Base-by-base conservation (phyloP, 2,113 vertebrate species). In the Hypocryptadius cinnamomeus region DNA sequence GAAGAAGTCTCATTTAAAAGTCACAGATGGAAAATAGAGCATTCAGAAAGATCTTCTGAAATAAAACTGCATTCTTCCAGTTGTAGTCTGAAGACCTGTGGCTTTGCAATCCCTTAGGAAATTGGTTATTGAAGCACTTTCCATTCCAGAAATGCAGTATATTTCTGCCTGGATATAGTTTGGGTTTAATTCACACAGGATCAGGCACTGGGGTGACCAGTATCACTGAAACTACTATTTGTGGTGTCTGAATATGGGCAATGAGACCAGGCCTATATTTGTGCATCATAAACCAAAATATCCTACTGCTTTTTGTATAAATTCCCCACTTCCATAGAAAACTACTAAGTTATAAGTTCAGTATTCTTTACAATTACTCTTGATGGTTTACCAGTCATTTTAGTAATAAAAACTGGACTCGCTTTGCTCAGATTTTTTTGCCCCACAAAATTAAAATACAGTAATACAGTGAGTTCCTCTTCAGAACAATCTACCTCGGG, bases 121-220 rank as follows among this genome's bases (percentile, higher is more conserved):
- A 87, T 1, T 3, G 19, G 56, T 68, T 44, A 89, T 2, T 35
- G 37, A 94, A 91, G 50, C 59, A 50, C 37, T 66, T 77, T 30
- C 39, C 39, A 24, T 31, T 71, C 19, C 4, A 73, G 42, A 91
- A 87, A 79, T 33, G 11, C 64, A 73, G 20, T 12, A 14, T 65
- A 57, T 33, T 57, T 79, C 53, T 42, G 47, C 11, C 12, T 65
- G 54, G 31, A 60, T 65, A 48, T 4, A 3, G 13, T n/a, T 28
- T 57, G 21, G 23, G 27, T 63, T 84, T 73, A 80, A 81, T 44
- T 74, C 30, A 27, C 22, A 42, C 3, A 10, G 42, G 33, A 47
- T 19, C 20, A 78, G 39, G 51, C 25, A 35, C 14, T 22, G 0
- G 0, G 11, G 40, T 73, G 50, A 63, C 21, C 33, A 65, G 2